These are phyloP conservation scores for Bos javanicus DNA, from an alignment of 2,113 vertebrate genomes.

Conservation along the genomic window DNA sequence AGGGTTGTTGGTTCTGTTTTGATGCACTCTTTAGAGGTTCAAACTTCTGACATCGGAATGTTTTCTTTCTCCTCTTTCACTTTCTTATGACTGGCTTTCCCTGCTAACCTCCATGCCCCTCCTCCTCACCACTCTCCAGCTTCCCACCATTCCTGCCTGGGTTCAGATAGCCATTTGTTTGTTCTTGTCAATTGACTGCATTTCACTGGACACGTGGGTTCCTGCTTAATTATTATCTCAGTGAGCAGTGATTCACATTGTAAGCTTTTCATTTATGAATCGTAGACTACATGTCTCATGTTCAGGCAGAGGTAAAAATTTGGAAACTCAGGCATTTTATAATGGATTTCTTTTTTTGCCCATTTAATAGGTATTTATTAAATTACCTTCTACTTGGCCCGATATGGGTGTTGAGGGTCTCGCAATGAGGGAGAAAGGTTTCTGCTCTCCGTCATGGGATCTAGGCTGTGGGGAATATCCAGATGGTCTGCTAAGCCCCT, in stretches of 20 bases:
- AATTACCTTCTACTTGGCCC: neutral
- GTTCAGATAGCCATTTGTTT: neutral
- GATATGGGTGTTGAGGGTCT: neutral
- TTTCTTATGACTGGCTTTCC: neutral
- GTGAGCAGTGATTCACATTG: neutral
- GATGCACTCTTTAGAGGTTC: neutral
- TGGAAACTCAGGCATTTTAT: neutral
- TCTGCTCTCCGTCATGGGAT: neutral
- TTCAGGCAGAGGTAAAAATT: neutral
- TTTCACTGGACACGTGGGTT: neutral
- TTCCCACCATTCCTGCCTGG: neutral
- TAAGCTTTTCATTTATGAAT: neutral
- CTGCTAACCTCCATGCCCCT: accelerated
- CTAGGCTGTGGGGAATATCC: neutral
- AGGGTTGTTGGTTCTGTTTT: neutral
- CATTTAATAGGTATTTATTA: neutral
- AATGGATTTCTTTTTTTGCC: neutral
- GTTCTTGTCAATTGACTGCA: neutral
- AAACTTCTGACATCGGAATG: neutral
- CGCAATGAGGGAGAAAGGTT: neutral
- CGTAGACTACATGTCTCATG: neutral
- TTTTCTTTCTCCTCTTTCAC: neutral
- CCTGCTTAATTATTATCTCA: neutral
- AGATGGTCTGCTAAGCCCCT: neutral
- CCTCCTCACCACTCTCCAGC: neutral